phyloP scores from a whole-genome alignment of 1,140 invertebrate genomes.

The Neodiprion pinetum region DNA sequence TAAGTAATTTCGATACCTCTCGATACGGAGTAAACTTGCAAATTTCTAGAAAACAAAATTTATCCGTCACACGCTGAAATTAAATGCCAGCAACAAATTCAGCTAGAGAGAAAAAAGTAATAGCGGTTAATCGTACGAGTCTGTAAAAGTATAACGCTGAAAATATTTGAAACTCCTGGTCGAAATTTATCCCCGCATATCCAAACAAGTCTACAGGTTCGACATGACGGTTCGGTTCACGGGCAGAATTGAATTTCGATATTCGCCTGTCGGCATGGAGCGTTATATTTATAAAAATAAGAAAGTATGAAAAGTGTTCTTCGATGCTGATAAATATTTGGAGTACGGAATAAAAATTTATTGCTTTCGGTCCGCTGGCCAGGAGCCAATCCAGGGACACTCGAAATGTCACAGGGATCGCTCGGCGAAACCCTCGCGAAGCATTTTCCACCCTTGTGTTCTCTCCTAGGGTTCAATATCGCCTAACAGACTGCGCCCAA shows the following conservation, averaged over 20 bases:
- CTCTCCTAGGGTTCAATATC: neutral
- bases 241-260: neutral
- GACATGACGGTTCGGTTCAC: neutral
- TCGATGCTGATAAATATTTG: conserved; percentile 5
- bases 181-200: neutral
- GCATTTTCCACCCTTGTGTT: neutral
- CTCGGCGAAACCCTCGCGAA: neutral
- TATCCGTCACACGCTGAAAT: too few relatives aligned
- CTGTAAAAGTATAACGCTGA: neutral
- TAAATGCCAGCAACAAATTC: too few relatives aligned
- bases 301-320: neutral
- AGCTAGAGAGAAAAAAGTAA: too few relatives aligned
- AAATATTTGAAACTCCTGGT: neutral
- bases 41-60: too few relatives aligned
- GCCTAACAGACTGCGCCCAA: neutral
- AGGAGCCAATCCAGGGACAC: neutral
- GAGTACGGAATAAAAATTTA: conserved; percentile 2
- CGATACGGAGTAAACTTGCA: too few relatives aligned
- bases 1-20: too few relatives aligned
- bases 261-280: neutral
- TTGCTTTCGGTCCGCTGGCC: neutral
- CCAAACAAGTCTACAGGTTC: neutral
- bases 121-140: too few relatives aligned
- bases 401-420: neutral
- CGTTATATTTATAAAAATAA: neutral